These are phyloP conservation scores for Melanotaenia nigrans DNA, from an alignment of 2,797 vertebrate genomes.

Conservation along the genomic window DNA sequence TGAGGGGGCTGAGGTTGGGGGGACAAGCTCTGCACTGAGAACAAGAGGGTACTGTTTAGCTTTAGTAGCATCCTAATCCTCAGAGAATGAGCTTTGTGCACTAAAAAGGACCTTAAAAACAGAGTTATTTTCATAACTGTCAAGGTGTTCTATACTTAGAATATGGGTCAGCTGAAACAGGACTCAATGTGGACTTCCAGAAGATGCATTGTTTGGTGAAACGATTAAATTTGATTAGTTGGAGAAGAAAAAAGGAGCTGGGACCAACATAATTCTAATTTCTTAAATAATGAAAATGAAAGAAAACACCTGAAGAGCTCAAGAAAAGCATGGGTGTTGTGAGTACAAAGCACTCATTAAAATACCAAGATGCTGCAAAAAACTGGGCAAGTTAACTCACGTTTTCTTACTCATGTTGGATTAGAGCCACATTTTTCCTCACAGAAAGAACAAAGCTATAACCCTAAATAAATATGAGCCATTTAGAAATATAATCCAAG, in stretches of 20 bases:
- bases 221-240: background rate
- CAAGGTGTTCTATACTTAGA: slow-evolving; percentile 16
- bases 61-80: slow-evolving; percentile 64
- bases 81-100: slow-evolving; percentile 53
- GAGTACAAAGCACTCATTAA: background rate
- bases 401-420: background rate
- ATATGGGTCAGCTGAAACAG: no score
- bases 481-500: background rate
- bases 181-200: background rate
- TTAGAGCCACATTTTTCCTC: background rate
- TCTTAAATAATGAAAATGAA: background rate
- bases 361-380: no score
- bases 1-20: slow-evolving; percentile 46
- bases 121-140: slow-evolving; percentile 40
- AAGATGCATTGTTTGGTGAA: background rate
- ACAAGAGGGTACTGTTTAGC: slow-evolving; percentile 68
- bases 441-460: background rate
- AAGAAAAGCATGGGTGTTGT: background rate
- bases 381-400: background rate
- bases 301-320: background rate
- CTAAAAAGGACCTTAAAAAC: slow-evolving; percentile 25
- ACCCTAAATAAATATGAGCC: background rate
- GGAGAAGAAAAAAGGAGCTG: no score
- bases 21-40: slow-evolving; percentile 43
- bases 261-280: background rate